These are phyloP conservation scores for Calliopsis andreniformis DNA, from an alignment of 1,140 invertebrate species.

Conservation along the genomic window DNA sequence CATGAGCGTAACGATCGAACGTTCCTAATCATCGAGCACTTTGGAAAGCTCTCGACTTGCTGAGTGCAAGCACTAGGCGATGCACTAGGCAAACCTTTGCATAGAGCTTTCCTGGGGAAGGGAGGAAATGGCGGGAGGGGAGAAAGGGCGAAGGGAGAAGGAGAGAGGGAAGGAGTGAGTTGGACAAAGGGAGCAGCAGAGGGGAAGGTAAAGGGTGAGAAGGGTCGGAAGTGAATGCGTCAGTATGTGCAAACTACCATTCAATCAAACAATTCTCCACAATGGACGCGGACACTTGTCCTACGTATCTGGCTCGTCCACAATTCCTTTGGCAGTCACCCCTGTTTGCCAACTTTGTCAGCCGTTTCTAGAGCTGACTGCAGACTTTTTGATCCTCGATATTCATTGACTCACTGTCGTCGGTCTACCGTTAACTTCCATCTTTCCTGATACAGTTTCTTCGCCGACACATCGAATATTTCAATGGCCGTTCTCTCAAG, in stretches of 20 bases:
- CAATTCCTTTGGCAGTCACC: slow-evolving; percentile 45
- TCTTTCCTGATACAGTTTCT: not conserved
- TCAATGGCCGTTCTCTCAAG: not conserved
- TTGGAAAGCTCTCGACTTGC: slow-evolving; percentile 32
- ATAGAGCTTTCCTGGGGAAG: slow-evolving; percentile 28
- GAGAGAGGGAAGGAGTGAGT: slow-evolving; percentile 5
- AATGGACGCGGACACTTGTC: slow-evolving; percentile 44
- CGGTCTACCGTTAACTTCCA: not conserved
- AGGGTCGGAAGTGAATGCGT: slow-evolving; percentile 31
- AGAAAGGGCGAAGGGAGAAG: not conserved
- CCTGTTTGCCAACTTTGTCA: slow-evolving; percentile 41
- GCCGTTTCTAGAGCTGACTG: slow-evolving; percentile 10
- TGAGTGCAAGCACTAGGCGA: slow-evolving; percentile 47
- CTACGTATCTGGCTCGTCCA: slow-evolving; percentile 25
- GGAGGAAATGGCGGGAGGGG: not conserved
- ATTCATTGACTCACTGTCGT: not conserved
- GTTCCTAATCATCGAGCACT: slow-evolving; percentile 51
- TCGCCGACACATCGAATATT: slow-evolving; percentile 7
- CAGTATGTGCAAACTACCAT: slow-evolving; percentile 44
- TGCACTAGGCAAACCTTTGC: slow-evolving; percentile 52
- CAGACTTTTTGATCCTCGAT: slow-evolving; percentile 9
- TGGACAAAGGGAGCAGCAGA: slow-evolving; percentile 13
- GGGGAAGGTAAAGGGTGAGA: not conserved
- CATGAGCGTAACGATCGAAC: slow-evolving; percentile 41
- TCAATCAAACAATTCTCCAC: slow-evolving; percentile 48